Evolutionary conservation across 2,113 vertebrate species (phyloP).

Genomic region (Acinonyx jubatus): DNA sequence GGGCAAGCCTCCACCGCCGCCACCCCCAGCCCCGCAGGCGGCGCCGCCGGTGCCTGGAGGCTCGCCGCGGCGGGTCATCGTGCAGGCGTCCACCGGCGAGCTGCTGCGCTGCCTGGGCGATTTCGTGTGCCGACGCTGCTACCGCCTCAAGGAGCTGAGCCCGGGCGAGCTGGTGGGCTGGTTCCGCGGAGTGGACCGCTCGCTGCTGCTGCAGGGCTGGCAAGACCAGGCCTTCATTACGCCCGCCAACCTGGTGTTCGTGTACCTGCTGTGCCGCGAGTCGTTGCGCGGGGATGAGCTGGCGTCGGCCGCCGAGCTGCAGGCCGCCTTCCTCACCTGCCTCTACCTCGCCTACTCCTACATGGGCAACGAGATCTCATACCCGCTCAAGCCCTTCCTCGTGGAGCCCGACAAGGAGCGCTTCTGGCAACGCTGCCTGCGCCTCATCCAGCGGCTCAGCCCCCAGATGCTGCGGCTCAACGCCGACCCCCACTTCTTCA

Average conservation of each 20-base stretch:
- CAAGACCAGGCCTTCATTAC: slow-evolving; percentile 99
- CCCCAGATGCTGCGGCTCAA: slow-evolving; percentile 97
- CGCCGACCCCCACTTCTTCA: slow-evolving; percentile 97
- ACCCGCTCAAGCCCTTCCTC: slow-evolving; percentile 98
- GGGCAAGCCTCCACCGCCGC: slow-evolving; percentile 83
- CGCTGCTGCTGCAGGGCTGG: slow-evolving; percentile 97
- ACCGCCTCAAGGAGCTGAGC: slow-evolving; percentile 93
- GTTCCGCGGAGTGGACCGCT: slow-evolving; percentile 98
- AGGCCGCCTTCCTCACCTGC: slow-evolving; percentile 96
- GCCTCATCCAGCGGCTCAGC: slow-evolving; percentile 95
- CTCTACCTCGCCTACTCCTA: slow-evolving; percentile 99
- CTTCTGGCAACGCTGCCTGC: slow-evolving; percentile 96
- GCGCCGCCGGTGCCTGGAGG: slow-evolving; percentile 80
- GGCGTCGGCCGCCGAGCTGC: slow-evolving; percentile 90
- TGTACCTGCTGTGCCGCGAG: slow-evolving; percentile 96
- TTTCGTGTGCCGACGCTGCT: slow-evolving; percentile 96
- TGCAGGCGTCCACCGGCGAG: slow-evolving; percentile 97
- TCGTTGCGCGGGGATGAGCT: slow-evolving; percentile 90
- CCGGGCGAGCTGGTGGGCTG: slow-evolving; percentile 94
- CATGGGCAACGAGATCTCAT: slow-evolving; percentile 99
- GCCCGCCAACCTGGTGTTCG: slow-evolving; percentile 96
- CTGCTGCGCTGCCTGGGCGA: slow-evolving; percentile 96
- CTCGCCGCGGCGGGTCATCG: slow-evolving; percentile 92
- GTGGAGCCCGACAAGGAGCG: slow-evolving; percentile 94
- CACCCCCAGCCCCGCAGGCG: slow-evolving; percentile 80